Conservation (phyloP, 2,797 vertebrate species). For the Periparus ater region DNA sequence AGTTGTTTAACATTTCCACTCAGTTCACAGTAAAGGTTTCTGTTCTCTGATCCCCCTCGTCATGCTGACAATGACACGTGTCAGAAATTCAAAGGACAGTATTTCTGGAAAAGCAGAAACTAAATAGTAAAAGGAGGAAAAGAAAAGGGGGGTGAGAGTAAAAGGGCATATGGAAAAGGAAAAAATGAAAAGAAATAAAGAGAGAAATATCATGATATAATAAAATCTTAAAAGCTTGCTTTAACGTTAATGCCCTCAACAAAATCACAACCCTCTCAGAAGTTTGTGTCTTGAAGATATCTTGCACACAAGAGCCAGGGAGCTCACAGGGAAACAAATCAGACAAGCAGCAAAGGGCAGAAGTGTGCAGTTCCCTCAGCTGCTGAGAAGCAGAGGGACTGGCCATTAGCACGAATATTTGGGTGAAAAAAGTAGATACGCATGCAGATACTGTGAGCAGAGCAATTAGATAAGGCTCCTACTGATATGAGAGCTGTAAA, state of each 20-base stretch:
- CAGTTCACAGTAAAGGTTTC: neutral
- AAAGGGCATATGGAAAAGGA: fast-evolving
- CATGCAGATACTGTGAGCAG: neutral
- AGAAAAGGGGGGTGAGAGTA: fast-evolving
- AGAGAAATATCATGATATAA: neutral
- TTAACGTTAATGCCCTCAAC: neutral
- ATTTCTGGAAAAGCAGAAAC: neutral
- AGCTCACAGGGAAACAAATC: neutral
- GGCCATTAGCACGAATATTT: neutral
- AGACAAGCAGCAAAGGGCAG: neutral
- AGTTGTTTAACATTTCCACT: neutral
- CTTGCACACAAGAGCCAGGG: neutral
- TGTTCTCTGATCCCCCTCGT: neutral
- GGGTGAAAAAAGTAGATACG: neutral
- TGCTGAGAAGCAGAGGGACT: neutral
- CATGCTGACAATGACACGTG: neutral
- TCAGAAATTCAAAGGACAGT: neutral
- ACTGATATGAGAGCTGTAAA: neutral
- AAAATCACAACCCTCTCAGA: neutral
- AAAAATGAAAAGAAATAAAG: neutral
- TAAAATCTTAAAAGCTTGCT: neutral
- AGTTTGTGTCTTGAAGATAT: neutral
- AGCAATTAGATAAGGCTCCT: conserved; percentile 34
- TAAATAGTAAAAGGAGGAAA: neutral
- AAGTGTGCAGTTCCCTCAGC: neutral